Evolutionary conservation across 1,140 invertebrate species (phyloP), one percentile per base, ranked within the genome.

Genomic region (Sitodiplosis mosellana): DNA sequence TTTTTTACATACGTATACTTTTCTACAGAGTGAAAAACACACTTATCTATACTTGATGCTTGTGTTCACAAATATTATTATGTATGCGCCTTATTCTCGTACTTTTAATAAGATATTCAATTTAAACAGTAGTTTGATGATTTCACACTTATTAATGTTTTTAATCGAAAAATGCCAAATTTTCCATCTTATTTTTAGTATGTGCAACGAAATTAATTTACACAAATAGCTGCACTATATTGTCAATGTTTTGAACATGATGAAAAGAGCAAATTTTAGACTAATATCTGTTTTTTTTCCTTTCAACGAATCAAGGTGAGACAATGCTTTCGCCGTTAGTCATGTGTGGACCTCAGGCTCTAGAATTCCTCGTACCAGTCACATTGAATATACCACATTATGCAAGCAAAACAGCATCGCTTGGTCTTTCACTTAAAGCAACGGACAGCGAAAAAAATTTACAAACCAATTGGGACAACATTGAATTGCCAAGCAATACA

Each of bases 291-390:
- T 42, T 18, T 42, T 18, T 38, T n/a, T 12, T 46, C 48, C 47
- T 55, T 50, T 53, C 48, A 50, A 51, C 53, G 56, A 51, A 63
- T 63, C 15, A 63, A 91, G 89, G 88, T 78, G 88, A 93, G 75
- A 83, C 84, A 37, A 76, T 93, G 67, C 71, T 92, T 45, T 90
- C 86, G 58, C 91, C 91, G 40, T 71, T 94, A 53, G 87, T 94
- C 54, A 89, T 94, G 81, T 94, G 89, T 70, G 91, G 91, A 45
- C 91, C 91, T 11, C 84, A 88, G 69, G 89, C 89, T 47, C 74
- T 91, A 47, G 77, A 83, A 61, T 95, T 95, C 67, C 64, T 78
- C 22, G 76, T 78, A 55, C 87, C 90, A 17, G 86, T 95, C 52
- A 88, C 91, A 58, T 71, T 95, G 21, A 73, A 79, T 38, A 77